Base-by-base conservation (phyloP, 2,888 invertebrate genomes). In the Agrotis ipsilon region DNA sequence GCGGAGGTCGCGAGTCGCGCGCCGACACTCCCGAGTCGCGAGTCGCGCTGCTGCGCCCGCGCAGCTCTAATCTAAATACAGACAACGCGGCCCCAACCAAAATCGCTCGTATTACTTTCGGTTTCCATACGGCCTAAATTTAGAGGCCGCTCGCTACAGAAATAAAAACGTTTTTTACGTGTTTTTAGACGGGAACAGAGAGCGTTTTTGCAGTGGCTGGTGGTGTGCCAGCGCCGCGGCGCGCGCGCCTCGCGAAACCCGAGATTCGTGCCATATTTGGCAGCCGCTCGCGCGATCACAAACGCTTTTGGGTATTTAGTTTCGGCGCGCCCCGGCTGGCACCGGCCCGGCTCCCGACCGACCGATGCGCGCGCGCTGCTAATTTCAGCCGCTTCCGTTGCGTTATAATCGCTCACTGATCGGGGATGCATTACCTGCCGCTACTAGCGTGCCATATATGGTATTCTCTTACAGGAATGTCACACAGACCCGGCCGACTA, bases 221-320 rank as follows among this genome's bases (percentile, higher is more conserved):
- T 90, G 89, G 84, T 84, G 91, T 92, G 93, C 92, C 91, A 91
- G 92, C 84, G 86, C 81, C 88, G 89, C 86, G 77, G 86, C 86
- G 87, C 84, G 84, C 86, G 89, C 91, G 92, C 88, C 85, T 90
- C 93, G 93, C 92, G 96, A 93, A 96, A 96, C 93, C 91, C 92
- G 96, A 96, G 96, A 95, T 95, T 94, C 92, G 90, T 95, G 92
- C 96, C 95, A 92, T 94, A 95, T 95, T 95, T 94, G 96, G 96
- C 94, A 94, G 82, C 87, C 93, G 93, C 89, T 82, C 86, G 90
- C 87, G 90, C 89, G 92, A 89, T 90, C 92, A 86, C 92, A 83
- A 87, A 91, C 93, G 89, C 90, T 91, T 94, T 95, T 95, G 94
- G 94, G 91, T 94, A 94, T 95, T 94, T 92, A 93, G 94, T 94